A percentile compares a stretch with the other conserved stretches of the same genome.
phyloP scores from a whole-genome alignment of 2,888 invertebrate genomes.

The Lycia hirtaria region DNA sequence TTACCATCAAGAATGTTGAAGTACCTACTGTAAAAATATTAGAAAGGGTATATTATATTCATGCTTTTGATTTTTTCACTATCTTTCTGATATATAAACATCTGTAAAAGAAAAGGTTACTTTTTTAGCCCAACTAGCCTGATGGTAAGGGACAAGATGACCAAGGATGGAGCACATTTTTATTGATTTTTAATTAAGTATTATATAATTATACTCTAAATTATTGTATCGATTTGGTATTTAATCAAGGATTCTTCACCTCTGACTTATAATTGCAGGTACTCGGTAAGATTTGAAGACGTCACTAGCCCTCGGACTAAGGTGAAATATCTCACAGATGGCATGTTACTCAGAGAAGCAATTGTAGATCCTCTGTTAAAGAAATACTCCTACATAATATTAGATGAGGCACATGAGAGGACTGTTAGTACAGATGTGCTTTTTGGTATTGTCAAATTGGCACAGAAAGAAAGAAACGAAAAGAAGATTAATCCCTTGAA shows the following conservation, averaged over 20 bases:
- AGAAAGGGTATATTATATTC: too few relatives aligned
- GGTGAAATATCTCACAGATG: conserved; percentile 97
- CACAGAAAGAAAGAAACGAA: conserved; percentile 90
- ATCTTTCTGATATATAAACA: too few relatives aligned
- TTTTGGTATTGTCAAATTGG: conserved; percentile 95
- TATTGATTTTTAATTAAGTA: too few relatives aligned
- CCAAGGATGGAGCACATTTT: too few relatives aligned
- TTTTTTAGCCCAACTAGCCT: too few relatives aligned
- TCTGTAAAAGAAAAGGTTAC: too few relatives aligned
- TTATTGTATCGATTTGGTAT: too few relatives aligned
- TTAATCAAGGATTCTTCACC: background rate
- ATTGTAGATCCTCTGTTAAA: conserved; percentile 90
- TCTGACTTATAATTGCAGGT: conserved; percentile 74
- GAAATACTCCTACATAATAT: conserved; percentile 92
- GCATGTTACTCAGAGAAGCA: conserved; percentile 96
- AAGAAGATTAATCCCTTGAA: conserved; percentile 87
- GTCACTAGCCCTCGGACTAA: conserved; percentile 91
- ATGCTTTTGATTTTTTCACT: too few relatives aligned
- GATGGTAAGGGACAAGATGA: too few relatives aligned
- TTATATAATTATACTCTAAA: too few relatives aligned
- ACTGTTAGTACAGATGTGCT: conserved; percentile 97
- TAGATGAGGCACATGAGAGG: conserved; percentile 98
- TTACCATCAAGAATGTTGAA: too few relatives aligned
- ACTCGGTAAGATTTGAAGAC: conserved; percentile 96
- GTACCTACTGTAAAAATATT: too few relatives aligned